Evolutionary conservation across 1,140 invertebrate species (phyloP).

Genomic region (Periplaneta americana): DNA sequence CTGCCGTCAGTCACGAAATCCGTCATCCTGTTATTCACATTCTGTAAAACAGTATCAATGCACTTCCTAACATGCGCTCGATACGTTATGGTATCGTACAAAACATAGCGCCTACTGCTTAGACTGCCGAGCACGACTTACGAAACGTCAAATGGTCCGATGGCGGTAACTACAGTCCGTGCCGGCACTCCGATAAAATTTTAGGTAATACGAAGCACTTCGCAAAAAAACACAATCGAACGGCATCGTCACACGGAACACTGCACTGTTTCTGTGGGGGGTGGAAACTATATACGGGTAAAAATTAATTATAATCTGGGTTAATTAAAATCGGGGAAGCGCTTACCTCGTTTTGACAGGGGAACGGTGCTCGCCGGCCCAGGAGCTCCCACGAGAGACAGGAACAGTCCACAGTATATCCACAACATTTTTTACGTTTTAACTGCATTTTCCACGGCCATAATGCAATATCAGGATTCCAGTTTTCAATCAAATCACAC

Average conservation of each 20-base stretch:
- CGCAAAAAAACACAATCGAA: background rate
- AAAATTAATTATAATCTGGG: background rate
- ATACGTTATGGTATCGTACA: no score
- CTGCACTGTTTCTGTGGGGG: no score
- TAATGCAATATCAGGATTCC: constrained; percentile 20
- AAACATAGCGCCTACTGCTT: background rate
- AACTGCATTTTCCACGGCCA: constrained; percentile 27
- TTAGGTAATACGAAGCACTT: background rate
- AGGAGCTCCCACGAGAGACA: constrained; percentile 14
- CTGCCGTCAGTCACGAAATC: no score
- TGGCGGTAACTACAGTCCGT: background rate
- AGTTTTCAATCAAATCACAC: constrained; percentile 20
- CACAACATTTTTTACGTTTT: constrained; percentile 27
- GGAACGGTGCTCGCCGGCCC: constrained; percentile 13
- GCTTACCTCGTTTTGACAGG: constrained; percentile 17
- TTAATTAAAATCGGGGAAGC: background rate
- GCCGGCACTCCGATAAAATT: background rate
- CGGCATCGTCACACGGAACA: background rate
- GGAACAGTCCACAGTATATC: constrained; percentile 24
- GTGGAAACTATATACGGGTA: background rate
- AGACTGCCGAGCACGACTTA: background rate
- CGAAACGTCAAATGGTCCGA: background rate
- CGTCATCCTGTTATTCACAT: no score
- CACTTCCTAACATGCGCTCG: no score
- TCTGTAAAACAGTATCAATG: no score